Base-by-base conservation (phyloP, 2,888 invertebrate genomes). In the Patella caerulea region DNA sequence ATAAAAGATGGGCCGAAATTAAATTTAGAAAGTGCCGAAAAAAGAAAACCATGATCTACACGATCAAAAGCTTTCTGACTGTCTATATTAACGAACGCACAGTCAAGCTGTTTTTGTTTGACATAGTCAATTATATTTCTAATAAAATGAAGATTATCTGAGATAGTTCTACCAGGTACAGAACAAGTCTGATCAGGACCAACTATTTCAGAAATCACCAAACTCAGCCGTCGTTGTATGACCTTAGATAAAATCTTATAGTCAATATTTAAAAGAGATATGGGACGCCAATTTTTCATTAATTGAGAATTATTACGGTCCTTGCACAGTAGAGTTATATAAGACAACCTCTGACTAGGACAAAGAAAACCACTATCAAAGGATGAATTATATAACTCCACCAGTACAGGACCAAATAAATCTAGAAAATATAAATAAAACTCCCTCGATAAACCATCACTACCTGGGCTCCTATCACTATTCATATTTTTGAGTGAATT, bases 61-160 rank as follows among this genome's bases (percentile, higher is more conserved):
- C 84, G 72, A 73, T 85, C 83, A 55, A 85, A 85, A 2, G 83
- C 84, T 70, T 85, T 86, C 73, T 82, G 82, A 74, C 83, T 84
- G 71, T 86, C 85, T 54, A 84, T 55, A 76, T 59, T 71, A 65
- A 84, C 79, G 72, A 85, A 82, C 72, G 77, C 78, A 56, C 80
- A 77, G 54, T 72, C 17, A 24, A 80, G 45, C 14, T 83, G 29
- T 73, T 85, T 82, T 72, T 82, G 81, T 17, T 83, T 76, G 17
- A 77, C 73, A 83, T 82, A 84, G 76, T 83, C 81, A 24, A 78
- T 24, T 53, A 83, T 78, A 78, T 82, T 79, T 29, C 83, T 59
- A 4, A 82, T 70, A 34, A 85, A 71, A 80, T 84, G 83, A 11
- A 76, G 70, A 73, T 83, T 85, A 56, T 86, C 85, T 73, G 82